Base-by-base conservation (phyloP, 2,888 invertebrate genomes). In the Volucella inflata region DNA sequence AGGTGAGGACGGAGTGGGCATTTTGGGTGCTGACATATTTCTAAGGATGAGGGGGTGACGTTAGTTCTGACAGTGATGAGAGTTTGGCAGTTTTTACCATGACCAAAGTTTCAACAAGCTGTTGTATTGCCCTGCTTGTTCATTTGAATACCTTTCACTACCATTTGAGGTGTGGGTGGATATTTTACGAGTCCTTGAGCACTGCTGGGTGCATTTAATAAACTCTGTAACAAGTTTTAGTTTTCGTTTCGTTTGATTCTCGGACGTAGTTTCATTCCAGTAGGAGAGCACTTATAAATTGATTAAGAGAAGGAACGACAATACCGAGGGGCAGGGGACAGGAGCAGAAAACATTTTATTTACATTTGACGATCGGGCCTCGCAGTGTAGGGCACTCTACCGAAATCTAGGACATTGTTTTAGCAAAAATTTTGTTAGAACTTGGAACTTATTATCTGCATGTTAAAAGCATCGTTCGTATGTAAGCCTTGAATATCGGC, bases 121-220 rank as follows among this genome's bases (percentile, higher is more conserved):
- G 30, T 53, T 65, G 48, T 50, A 42, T 57, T 65, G 21, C 16
- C 40, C 55, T 64, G 48, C 40, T 14, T 57, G 65, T 67, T 75
- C 57, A 55, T 67, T 75, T 59, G 50, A 75, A 57, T 14, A 17
- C 48, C 48, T 48, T 1, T 51, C 17, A 53, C 8, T 36, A 2
- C 16, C 21, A 21, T 8, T 46, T 57, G 64, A 21, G 0, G 51
- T 1, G n/a, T 10, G 3, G 53, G 9, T 38, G n/a, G 21, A 17
- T 17, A 17, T 16, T 10, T 10, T 4, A 12, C 1, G 60, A 44
- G 78, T 64, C 78, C 78, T 78, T 77, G 60, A 16, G 14, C 60
- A 21, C 38, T 62, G 68, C 38, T 55, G 78, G 64, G 42, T 78
- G 78, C 48, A 78, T 71, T 59, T 50, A 71, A 71, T 51, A 59